Evolutionary conservation across 2,113 vertebrate genomes (phyloP).

Genomic region (Aplodontia rufa): DNA sequence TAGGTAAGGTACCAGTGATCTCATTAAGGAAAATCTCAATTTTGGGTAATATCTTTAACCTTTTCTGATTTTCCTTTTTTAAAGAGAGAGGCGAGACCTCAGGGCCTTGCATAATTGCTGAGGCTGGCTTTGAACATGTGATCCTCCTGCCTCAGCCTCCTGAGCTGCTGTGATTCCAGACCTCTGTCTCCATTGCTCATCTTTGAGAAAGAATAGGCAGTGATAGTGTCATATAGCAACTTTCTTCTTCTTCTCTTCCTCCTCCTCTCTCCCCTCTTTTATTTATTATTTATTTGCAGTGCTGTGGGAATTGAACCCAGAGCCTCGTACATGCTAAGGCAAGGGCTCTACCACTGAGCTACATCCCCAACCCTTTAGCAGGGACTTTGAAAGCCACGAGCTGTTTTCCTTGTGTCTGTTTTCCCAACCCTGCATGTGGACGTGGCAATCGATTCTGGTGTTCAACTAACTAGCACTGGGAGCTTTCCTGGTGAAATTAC

Average conservation of each 20-base stretch:
- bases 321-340: background rate
- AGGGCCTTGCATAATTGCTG: too few species aligned
- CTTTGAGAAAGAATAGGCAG: too few species aligned
- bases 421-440: background rate
- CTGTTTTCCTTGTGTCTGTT: background rate
- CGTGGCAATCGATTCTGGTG: background rate
- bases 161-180: too few species aligned
- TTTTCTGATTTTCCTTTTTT: background rate
- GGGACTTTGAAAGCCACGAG: background rate
- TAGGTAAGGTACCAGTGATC: background rate
- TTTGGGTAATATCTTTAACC: background rate
- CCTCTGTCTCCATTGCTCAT: too few species aligned
- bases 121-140: too few species aligned
- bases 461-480: background rate
- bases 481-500: background rate
- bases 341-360: background rate
- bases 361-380: background rate
- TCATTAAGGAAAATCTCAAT: background rate
- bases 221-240: too few species aligned
- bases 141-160: too few species aligned
- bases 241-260: too few species aligned
- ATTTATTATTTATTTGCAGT: background rate
- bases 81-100: too few species aligned
- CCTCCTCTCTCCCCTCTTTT: background rate
- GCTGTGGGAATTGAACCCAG: background rate